Evolutionary conservation across 2,888 invertebrate species (phyloP), one percentile per base, ranked within the genome.

Genomic region (Ischnus inquisitorius): DNA sequence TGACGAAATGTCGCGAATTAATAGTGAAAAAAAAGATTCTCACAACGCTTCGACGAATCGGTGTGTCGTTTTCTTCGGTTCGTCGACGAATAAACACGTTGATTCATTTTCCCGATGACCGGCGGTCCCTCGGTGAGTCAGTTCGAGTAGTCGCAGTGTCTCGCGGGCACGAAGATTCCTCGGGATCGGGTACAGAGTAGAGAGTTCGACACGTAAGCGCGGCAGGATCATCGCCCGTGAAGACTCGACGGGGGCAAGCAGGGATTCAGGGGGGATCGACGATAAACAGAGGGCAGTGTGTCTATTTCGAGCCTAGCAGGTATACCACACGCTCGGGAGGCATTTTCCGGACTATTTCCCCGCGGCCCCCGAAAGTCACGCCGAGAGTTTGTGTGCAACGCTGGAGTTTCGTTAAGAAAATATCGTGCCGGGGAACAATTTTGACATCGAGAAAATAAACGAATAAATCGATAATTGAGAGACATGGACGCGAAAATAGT

Each of bases 401-500:
- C 34, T 54, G 22, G 12, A 54, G 12, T 19, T 16, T 54, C 22
- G 19, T 12, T 6, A 22, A 12, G 3, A 14, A 10, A 19, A 1
- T 3, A n/a, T 12, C 0, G 22, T 22, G 10, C 3, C 1, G 10
- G 19, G 19, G 10, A 19, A 22, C 12, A 54, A 22, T 54, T n/a
- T n/a, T 12, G 54, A 6, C 8, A 34, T 6, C 34, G 10, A 22
- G 54, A 12, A 12, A 34, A 34, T 5, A 0, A 34, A 34, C 34
- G 22, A 19, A 19, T 16, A 54, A 54, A 22, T 54, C 57, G n/a
- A 2, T 2, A 22, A 39, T 2, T 57, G 3, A 57, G 57, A 54
- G 69, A 65, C 83, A 85, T 86, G 88, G 81, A 87, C 72, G 77
- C 86, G 72, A 91, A 86, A 85, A 94, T 95, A 57, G 94, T 94